Conservation (phyloP, 2,888 invertebrate species). For the Metopia argyrocephala region DNA sequence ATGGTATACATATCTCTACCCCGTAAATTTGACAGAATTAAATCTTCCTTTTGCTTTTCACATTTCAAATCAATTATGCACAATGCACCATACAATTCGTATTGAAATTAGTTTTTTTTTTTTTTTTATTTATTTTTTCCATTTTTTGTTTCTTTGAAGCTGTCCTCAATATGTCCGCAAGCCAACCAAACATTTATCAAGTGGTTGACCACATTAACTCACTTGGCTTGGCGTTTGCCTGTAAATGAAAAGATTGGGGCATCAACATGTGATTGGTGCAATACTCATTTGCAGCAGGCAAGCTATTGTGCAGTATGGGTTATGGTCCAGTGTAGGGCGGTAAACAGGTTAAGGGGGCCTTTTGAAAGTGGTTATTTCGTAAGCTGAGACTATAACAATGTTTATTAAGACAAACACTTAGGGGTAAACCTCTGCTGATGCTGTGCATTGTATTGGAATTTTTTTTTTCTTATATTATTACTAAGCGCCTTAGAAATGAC, state of each 20-base stretch:
- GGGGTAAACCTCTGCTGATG: too few species aligned
- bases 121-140: background rate
- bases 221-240: constrained; percentile 23
- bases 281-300: constrained; percentile 20
- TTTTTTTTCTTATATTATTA: too few species aligned
- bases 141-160: constrained; percentile 37
- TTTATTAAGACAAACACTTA: too few species aligned
- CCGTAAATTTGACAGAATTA: constrained; percentile 24
- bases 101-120: constrained; percentile 16
- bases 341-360: background rate
- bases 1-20: too few species aligned
- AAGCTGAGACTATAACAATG: too few species aligned
- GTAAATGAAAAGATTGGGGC: background rate
- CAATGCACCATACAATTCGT: constrained; percentile 33
- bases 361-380: too few species aligned
- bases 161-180: constrained; percentile 77
- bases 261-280: constrained; percentile 54
- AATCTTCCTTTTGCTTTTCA: constrained; percentile 41
- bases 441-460: too few species aligned
- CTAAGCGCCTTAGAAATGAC: too few species aligned
- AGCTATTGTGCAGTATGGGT: constrained; percentile 4
- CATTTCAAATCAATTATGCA: constrained; percentile 58
- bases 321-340: background rate
- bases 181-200: constrained; percentile 77
- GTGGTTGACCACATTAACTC: constrained; percentile 65